phyloP scores from a whole-genome alignment of 2,888 invertebrate species.

The Andricus quercusramuli region DNA sequence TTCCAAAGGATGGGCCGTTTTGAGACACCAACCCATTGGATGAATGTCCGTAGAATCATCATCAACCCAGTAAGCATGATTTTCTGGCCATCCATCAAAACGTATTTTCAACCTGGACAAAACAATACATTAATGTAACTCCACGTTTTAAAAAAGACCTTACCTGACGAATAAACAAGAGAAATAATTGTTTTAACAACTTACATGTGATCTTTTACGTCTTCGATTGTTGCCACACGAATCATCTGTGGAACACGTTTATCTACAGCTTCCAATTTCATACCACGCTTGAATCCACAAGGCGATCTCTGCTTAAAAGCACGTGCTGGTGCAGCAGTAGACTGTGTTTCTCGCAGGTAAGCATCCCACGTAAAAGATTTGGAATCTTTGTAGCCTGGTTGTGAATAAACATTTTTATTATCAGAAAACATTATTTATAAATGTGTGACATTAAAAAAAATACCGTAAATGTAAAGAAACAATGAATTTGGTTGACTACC shows the following conservation, averaged over 20 bases:
- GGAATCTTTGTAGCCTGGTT: slow-evolving; percentile 84
- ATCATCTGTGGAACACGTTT: slow-evolving; percentile 90
- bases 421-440: slow-evolving; percentile 49
- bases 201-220: slow-evolving; percentile 84
- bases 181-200: slow-evolving; percentile 47
- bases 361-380: slow-evolving; percentile 91
- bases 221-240: slow-evolving; percentile 90
- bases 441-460: neutral
- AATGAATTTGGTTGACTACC: too few species aligned
- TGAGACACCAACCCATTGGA: slow-evolving; percentile 94
- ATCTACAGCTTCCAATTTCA: slow-evolving; percentile 94
- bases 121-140: slow-evolving; percentile 1
- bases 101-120: slow-evolving; percentile 81
- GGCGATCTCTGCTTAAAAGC: slow-evolving; percentile 91
- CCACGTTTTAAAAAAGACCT: neutral
- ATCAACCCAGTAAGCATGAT: slow-evolving; percentile 93
- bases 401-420: slow-evolving; percentile 23
- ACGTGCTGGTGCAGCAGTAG: slow-evolving; percentile 87
- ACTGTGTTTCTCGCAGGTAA: slow-evolving; percentile 88
- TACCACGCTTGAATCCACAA: slow-evolving; percentile 89
- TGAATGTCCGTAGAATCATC: slow-evolving; percentile 95
- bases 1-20: slow-evolving; percentile 92
- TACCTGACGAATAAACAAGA: neutral
- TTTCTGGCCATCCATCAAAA: slow-evolving; percentile 94
- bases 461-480: neutral